Evolutionary conservation across 2,113 vertebrate species (phyloP).

Genomic region (Callithrix jacchus): DNA sequence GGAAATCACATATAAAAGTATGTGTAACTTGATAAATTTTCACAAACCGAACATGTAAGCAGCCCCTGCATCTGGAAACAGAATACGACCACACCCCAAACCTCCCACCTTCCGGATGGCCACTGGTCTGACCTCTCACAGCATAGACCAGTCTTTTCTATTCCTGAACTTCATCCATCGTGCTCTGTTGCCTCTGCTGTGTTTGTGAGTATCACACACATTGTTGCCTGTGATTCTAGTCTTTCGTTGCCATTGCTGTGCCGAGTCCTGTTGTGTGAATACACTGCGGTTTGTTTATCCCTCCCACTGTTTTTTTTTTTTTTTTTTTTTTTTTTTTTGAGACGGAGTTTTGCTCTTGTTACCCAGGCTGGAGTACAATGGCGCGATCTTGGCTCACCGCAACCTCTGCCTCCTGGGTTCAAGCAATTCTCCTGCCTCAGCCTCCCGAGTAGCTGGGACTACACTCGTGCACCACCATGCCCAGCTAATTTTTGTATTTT

Average conservation of each 20-base stretch:
- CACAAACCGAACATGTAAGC: background rate
- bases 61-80: background rate
- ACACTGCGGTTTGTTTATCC: fast-evolving
- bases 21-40: background rate
- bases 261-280: background rate
- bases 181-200: background rate
- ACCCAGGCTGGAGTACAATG: too few relatives aligned
- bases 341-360: too few relatives aligned
- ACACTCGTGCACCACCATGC: too few relatives aligned
- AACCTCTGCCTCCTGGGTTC: too few relatives aligned
- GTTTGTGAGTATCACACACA: fast-evolving
- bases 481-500: too few relatives aligned
- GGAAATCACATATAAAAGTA: background rate
- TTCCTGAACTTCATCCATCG: background rate
- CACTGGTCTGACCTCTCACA: background rate
- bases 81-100: background rate
- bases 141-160: background rate
- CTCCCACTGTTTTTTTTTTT: background rate
- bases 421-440: too few relatives aligned
- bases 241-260: background rate
- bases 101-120: background rate
- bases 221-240: background rate
- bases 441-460: too few relatives aligned
- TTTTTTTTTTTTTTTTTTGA: too few relatives aligned
- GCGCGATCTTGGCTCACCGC: too few relatives aligned